phyloP scores from a whole-genome alignment of 2,113 vertebrate genomes.

The Gulo gulo region DNA sequence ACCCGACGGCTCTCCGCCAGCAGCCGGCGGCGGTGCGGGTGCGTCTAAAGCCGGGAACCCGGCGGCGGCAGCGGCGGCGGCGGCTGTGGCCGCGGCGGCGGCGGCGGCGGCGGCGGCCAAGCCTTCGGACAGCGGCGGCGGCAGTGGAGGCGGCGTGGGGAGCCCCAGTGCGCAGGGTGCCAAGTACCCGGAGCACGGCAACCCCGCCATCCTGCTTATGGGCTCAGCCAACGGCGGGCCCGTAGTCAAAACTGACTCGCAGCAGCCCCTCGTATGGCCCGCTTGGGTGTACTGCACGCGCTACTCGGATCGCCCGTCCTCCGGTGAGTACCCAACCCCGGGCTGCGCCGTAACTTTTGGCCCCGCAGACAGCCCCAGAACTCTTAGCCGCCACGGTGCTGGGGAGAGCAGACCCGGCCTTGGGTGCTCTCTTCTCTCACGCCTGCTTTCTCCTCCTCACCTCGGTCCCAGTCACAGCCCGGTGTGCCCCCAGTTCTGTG shows the following conservation, averaged over 20 bases:
- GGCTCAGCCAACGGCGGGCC: constrained; percentile 87
- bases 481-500: background rate
- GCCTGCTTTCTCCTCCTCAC: background rate
- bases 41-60: constrained; percentile 79
- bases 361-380: background rate
- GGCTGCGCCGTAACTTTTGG: background rate
- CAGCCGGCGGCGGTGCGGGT: constrained; percentile 64
- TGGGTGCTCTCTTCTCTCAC: background rate
- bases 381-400: background rate
- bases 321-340: constrained; percentile 89
- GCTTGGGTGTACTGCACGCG: constrained; percentile 99
- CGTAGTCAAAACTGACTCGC: constrained; percentile 85
- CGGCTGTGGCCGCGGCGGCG: constrained; percentile 73
- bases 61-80: constrained; percentile 79
- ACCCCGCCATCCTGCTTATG: constrained; percentile 88
- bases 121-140: constrained; percentile 73
- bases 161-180: constrained; percentile 83
- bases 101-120: constrained; percentile 82
- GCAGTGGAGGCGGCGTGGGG: constrained; percentile 71
- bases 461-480: background rate
- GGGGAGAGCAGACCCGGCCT: background rate
- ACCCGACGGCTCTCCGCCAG: constrained; percentile 89
- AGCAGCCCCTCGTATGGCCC: constrained; percentile 94
- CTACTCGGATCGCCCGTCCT: constrained; percentile 98
- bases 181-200: constrained; percentile 89